Evolutionary conservation across 2,797 vertebrate genomes (phyloP).

Genomic region (Psittacula derbiana): DNA sequence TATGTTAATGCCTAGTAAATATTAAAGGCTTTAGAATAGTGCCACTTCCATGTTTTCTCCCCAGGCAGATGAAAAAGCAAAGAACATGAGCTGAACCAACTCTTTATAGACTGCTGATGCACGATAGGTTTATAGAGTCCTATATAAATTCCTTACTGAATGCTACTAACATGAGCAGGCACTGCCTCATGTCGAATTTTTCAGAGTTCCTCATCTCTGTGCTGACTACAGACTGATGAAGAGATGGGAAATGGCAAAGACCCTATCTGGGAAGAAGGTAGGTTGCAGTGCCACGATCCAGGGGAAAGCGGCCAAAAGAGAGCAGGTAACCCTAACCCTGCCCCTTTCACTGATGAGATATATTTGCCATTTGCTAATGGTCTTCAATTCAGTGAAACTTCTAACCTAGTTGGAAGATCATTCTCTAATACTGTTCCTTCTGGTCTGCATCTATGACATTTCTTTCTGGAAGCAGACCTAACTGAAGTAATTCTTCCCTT

Average conservation of each 20-base stretch:
- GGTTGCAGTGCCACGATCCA: neutral
- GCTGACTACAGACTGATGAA: neutral
- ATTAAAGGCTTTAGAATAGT: neutral
- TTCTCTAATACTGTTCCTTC: neutral
- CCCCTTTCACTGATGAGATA: neutral
- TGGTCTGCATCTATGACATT: neutral
- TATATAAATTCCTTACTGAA: neutral
- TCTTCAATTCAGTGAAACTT: neutral
- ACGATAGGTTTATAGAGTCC: neutral
- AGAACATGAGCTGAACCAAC: neutral
- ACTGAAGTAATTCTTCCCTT: neutral
- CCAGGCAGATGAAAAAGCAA: neutral
- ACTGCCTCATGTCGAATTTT: neutral
- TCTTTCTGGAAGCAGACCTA: neutral
- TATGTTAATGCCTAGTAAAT: neutral
- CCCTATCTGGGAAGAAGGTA: neutral
- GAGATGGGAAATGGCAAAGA: neutral
- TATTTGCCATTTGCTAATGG: neutral
- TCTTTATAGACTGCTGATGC: neutral
- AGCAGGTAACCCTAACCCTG: neutral
- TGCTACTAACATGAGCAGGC: neutral
- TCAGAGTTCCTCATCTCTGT: neutral
- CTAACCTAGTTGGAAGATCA: neutral
- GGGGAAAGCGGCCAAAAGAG: neutral
- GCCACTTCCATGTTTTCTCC: neutral